phyloP scores from a whole-genome alignment of 2,113 vertebrate genomes.

The Chlamydotis undulata region DNA sequence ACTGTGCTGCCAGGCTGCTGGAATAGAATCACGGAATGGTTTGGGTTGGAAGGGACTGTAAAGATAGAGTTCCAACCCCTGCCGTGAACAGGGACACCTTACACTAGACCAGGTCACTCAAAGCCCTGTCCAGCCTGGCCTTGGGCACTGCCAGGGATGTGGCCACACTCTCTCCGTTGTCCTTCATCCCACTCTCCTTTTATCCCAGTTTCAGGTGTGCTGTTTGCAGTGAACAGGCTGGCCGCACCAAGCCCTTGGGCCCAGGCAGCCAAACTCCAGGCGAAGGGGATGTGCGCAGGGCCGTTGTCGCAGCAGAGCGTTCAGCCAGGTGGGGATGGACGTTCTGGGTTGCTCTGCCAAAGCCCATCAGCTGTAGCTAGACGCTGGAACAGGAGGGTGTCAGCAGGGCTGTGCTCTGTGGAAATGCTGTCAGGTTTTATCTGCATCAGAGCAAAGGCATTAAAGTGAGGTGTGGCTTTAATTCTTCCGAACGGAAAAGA shows the following conservation, averaged over 20 bases:
- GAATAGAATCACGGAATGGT: too few relatives aligned
- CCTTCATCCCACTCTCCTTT: background rate
- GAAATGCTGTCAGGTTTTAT: background rate
- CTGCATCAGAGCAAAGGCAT: background rate
- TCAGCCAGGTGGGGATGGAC: background rate
- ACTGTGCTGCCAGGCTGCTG: background rate
- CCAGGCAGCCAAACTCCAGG: background rate
- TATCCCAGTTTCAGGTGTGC: background rate
- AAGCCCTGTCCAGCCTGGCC: too few relatives aligned
- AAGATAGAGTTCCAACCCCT: too few relatives aligned
- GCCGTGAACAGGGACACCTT: too few relatives aligned
- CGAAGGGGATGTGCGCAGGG: background rate
- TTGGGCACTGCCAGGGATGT: too few relatives aligned
- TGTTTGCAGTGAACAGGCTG: background rate
- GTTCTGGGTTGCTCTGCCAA: background rate
- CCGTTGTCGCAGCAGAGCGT: accelerated
- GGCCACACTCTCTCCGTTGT: background rate
- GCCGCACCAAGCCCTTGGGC: background rate
- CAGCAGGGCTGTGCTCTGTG: background rate
- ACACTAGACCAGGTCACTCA: too few relatives aligned
- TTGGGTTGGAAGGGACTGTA: too few relatives aligned
- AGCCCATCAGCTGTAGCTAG: background rate
- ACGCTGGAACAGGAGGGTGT: background rate
- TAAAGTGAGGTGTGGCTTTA: background rate
- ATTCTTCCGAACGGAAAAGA: background rate